Evolutionary conservation across 2,888 invertebrate genomes (phyloP), one percentile per base, ranked within the genome.

Genomic region (Rutpela maculata): DNA sequence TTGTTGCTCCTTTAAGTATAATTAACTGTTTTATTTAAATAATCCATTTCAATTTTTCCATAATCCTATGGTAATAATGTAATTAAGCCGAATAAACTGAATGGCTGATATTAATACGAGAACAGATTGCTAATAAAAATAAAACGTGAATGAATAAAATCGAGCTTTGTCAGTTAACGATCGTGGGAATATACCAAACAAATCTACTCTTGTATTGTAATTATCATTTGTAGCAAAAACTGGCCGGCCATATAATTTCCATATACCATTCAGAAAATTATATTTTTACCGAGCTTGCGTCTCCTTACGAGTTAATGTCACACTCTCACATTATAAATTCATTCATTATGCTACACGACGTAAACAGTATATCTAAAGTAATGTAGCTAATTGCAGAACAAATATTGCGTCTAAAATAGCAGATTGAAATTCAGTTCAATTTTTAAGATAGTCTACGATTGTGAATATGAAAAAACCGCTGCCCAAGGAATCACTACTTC

Each of bases 141-240:
- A 62, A 71, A 71, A 62, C 62, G 38, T 62, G 62, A 62, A 31
- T 62, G 71, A 71, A 62, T 71, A 71, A 66, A 62, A 71, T 71
- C 62, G 11, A 50, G 35, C 71, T 71, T 71, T 62, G 71, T 71
- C 71, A 69, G 79, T 74, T 82, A 82, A 83, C 81, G 82, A 83
- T 81, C 83, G 83, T 83, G 83, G 82, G 83, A 83, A 83, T 76
- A 79, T 81, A 71, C 70, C 76, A 78, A 77, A 74, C 77, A 82
- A 79, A 83, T 81, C 78, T 80, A 77, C 80, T 75, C 81, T 77
- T 60, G 71, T 74, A 60, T 82, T 80, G 81, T 80, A 83, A 83
- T 83, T 80, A 83, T 78, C 81, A 78, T 83, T 81, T 81, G 81
- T 79, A 78, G 82, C 81, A 83, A 83, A 82, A 83, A 83, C 77